Conservation (phyloP, 1,140 invertebrate genomes). For the Euwallacea fornicatus region DNA sequence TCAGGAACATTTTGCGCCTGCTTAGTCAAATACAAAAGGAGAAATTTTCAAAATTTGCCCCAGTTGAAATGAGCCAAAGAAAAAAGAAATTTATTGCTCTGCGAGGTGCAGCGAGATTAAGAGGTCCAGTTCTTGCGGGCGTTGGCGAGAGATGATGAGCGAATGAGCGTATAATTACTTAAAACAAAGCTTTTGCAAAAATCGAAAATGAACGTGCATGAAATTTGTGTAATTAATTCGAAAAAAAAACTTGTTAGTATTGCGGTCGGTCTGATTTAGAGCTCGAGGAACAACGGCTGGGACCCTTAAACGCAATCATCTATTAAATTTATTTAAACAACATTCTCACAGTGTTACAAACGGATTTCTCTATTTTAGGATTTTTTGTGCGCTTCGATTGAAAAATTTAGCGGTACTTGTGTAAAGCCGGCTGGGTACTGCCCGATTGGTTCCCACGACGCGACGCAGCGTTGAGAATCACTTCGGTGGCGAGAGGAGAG, state of each 20-base stretch:
- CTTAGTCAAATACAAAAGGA: background rate
- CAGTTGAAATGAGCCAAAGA: background rate
- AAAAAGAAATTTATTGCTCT: background rate
- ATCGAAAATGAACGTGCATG: too few species aligned
- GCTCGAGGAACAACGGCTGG: background rate
- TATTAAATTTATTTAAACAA: constrained; percentile 24
- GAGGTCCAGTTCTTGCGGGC: background rate
- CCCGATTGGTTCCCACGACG: constrained; percentile 15
- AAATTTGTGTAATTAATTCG: too few species aligned
- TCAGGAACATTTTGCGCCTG: background rate
- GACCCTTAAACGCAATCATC: constrained; percentile 13
- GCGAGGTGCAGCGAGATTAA: background rate
- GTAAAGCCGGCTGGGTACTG: constrained; percentile 8
- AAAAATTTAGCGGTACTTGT: constrained; percentile 26
- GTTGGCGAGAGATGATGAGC: background rate
- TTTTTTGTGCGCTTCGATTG: constrained; percentile 24
- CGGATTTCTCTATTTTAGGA: constrained; percentile 21
- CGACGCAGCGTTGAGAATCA: constrained; percentile 21
- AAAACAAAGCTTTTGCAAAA: too few species aligned
- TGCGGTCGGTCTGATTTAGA: background rate
- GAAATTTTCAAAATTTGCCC: background rate
- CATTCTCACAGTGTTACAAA: constrained; percentile 24
- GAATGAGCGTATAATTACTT: too few species aligned
- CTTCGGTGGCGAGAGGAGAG: constrained; percentile 7
- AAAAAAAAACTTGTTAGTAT: too few species aligned